Base-by-base conservation (phyloP, 2,888 invertebrate species). In the Limulus polyphemus region DNA sequence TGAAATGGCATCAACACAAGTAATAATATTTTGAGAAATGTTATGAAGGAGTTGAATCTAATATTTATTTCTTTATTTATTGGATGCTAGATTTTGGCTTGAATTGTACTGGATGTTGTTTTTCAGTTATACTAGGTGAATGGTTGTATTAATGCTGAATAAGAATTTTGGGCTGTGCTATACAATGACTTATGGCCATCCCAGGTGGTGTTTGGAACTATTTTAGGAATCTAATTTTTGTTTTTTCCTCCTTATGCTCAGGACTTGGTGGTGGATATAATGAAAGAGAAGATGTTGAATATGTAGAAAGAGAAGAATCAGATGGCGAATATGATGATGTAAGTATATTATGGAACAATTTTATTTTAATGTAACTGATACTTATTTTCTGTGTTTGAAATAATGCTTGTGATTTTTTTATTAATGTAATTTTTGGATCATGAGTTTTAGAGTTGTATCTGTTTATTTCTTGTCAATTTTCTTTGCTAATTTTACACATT, bases 321-420 rank as follows among this genome's bases (percentile, higher is more conserved):
- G 93, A 94, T 74, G 93, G 91, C 74, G 98, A 98, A 78, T 98
- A 90, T 77, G 99, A 99, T 78, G 98, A 98, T 76, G 90, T 90
- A 75, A 68, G 65, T 16, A 32, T 32, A 46, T 60, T 55, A 10
- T 62, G 60, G 56, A 56, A 65, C 16, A 64, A 58, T 47, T 49
- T 13, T 32, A 57, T 46, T 12, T 17, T 16, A 48, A 48, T 10
- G 5, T 12, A 57, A 17, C 57, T 3, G 13, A 12, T 32, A 49
- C 49, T 46, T 55, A 52, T 55, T 17, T 46, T 14, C 47, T 16
- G 54, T 47, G 47, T 56, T 48, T 13, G 32, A 60, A 46, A n/a
- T 47, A 1, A 17, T 47, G n/a, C 12, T 14, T 59, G 16, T 49
- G 11, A 0, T 46, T 11, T 52, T n/a, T 50, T 13, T 54, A 46